Evolutionary conservation across 53 echinoderm and acorn worm species (phyloP).

Genomic region (Apostichopus leukothele): DNA sequence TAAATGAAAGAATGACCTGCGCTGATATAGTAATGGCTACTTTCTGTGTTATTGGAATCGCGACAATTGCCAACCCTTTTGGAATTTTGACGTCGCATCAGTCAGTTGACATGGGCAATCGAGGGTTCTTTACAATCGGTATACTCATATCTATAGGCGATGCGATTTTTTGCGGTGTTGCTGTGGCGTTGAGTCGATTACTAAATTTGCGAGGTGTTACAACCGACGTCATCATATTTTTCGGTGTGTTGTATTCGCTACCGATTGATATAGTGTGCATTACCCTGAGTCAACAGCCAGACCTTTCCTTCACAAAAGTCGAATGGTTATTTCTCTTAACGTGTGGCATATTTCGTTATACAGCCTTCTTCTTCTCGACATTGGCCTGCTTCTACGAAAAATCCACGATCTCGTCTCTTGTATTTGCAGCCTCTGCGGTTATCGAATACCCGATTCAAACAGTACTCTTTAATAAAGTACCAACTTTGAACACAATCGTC

Average conservation of each 20-base stretch:
- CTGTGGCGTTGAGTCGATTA: constrained; percentile 13
- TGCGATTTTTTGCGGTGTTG: neutral
- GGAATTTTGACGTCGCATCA: neutral
- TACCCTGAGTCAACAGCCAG: neutral
- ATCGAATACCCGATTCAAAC: constrained; percentile 17
- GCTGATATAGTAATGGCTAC: constrained; percentile 8
- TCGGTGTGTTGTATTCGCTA: constrained; percentile 16
- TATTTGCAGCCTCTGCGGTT: constrained; percentile 18
- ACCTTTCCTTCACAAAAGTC: neutral
- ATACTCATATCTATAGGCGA: constrained; percentile 6
- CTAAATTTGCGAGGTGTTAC: constrained; percentile 4
- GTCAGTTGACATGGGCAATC: too few species aligned
- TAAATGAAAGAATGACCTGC: constrained; percentile 13
- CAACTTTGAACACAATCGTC: constrained; percentile 7
- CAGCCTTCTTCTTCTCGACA: constrained; percentile 23
- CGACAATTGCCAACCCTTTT: constrained; percentile 16
- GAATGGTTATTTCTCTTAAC: neutral
- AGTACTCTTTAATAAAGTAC: neutral
- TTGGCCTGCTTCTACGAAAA: constrained; percentile 26
- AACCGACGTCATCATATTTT: constrained; percentile 20
- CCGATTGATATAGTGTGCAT: constrained; percentile 14
- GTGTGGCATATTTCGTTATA: constrained; percentile 26
- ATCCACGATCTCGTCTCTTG: constrained; percentile 16
- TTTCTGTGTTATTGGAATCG: constrained; percentile 4
- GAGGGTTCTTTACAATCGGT: neutral